These are phyloP conservation scores for Amphipoea lucens DNA, from an alignment of 2,888 invertebrate genomes.

Conservation along the genomic window DNA sequence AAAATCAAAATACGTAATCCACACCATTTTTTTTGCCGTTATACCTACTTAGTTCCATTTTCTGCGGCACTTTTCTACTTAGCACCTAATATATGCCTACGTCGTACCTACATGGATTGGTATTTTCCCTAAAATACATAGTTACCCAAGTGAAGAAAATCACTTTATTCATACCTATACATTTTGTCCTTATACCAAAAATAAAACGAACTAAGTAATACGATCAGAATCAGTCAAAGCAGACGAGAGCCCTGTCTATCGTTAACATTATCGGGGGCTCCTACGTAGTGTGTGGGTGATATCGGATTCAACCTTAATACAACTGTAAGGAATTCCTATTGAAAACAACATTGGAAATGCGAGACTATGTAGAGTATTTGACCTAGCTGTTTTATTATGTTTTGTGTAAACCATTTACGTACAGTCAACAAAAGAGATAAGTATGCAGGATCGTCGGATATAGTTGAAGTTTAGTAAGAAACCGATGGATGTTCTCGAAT, in stretches of 20 bases:
- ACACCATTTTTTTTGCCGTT: no score
- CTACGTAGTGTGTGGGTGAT: constrained; percentile 63
- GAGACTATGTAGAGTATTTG: constrained; percentile 37
- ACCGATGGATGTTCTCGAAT: no score
- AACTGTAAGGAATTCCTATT: constrained; percentile 55
- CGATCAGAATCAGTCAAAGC: constrained; percentile 64
- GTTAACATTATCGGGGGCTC: constrained; percentile 72
- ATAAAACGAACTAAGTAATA: constrained; percentile 33
- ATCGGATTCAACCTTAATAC: constrained; percentile 56
- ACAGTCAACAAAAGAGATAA: no score
- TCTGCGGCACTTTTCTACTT: neutral
- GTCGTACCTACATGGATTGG: neutral
- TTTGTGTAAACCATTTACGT: constrained; percentile 12
- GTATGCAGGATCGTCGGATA: no score
- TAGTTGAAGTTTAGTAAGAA: no score
- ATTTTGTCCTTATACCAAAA: constrained; percentile 2
- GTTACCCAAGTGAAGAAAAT: neutral
- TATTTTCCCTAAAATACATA: neutral
- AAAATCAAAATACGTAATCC: no score
- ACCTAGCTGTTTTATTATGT: constrained; percentile 48
- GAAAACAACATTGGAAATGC: constrained; percentile 53
- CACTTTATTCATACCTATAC: neutral
- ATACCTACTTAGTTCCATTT: neutral
- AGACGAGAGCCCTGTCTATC: constrained; percentile 68
- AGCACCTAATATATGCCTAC: neutral